Conservation (phyloP, 2,113 vertebrate species). For the Labrus mixtus region DNA sequence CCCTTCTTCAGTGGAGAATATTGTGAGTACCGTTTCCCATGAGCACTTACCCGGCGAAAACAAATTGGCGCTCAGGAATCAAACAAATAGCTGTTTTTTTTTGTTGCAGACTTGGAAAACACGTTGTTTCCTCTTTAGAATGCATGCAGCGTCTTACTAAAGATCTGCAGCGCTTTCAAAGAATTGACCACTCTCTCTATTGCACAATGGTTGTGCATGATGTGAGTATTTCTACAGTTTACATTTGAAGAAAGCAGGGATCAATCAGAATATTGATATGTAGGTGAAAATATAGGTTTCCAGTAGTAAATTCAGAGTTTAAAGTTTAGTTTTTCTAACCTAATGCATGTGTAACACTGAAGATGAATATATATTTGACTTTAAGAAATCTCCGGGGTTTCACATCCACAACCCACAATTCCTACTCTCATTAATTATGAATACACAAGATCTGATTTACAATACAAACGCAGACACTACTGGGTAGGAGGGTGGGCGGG, state of each 20-base stretch:
- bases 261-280: background rate
- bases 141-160: slow-evolving; percentile 36
- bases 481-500: slow-evolving; percentile 4
- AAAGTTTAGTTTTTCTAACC: background rate
- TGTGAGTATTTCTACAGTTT: background rate
- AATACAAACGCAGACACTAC: slow-evolving; percentile 23
- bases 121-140: slow-evolving; percentile 49
- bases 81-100: slow-evolving; percentile 58
- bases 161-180: slow-evolving; percentile 20
- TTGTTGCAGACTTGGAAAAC: slow-evolving; percentile 34
- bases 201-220: slow-evolving; percentile 15
- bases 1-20: slow-evolving; percentile 27
- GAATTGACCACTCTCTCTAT: background rate
- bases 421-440: slow-evolving; percentile 43
- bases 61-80: slow-evolving; percentile 56
- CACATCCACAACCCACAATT: slow-evolving; percentile 1
- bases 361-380: background rate
- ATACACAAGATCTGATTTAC: slow-evolving; percentile 33
- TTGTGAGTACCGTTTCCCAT: slow-evolving; percentile 31
- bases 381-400: slow-evolving; percentile 16
- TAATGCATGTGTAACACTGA: background rate
- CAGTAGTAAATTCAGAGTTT: too few relatives aligned
- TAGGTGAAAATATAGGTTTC: background rate
- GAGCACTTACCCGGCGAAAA: slow-evolving; percentile 49
- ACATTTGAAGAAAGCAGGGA: background rate